Evolutionary conservation across 2,888 invertebrate genomes (phyloP).

Genomic region (Troides oblongomaculatus): DNA sequence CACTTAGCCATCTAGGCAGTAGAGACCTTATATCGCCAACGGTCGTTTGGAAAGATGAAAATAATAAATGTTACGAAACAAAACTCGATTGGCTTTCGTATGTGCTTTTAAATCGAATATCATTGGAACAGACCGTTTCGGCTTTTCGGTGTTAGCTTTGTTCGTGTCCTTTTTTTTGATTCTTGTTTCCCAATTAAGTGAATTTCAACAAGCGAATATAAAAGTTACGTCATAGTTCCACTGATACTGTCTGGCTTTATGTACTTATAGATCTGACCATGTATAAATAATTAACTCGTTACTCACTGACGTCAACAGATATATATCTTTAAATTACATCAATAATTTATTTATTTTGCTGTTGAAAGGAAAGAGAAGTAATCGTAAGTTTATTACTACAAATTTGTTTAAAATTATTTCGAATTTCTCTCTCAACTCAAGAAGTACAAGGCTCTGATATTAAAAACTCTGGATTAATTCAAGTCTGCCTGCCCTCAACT

Average conservation of each 20-base stretch:
- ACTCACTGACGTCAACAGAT: background rate
- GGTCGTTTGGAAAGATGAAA: slow-evolving; percentile 12
- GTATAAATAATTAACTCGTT: slow-evolving; percentile 9
- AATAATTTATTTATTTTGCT: too few relatives aligned
- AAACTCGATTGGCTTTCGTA: slow-evolving; percentile 20
- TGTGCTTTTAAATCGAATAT: slow-evolving; percentile 20
- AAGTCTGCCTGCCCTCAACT: slow-evolving; percentile 17
- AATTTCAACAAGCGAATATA: slow-evolving; percentile 24
- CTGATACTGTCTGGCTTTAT: slow-evolving; percentile 1
- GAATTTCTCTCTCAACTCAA: background rate
- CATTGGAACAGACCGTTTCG: slow-evolving; percentile 8
- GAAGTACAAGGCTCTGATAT: background rate
- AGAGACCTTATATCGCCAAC: background rate
- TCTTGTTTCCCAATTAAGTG: slow-evolving; percentile 27
- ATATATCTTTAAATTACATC: too few relatives aligned
- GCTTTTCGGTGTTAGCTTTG: slow-evolving; percentile 18
- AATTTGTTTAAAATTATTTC: too few relatives aligned
- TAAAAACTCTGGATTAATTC: slow-evolving; percentile 2
- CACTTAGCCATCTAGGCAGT: too few relatives aligned
- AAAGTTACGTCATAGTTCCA: slow-evolving; percentile 9
- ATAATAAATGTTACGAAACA: slow-evolving; percentile 19
- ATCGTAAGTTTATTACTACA: too few relatives aligned
- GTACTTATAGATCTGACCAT: slow-evolving; percentile 12
- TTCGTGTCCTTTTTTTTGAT: slow-evolving; percentile 21
- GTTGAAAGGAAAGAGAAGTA: too few relatives aligned